These are phyloP conservation scores for Arge pagana DNA, from an alignment of 2,888 invertebrate species.

Conservation along the genomic window DNA sequence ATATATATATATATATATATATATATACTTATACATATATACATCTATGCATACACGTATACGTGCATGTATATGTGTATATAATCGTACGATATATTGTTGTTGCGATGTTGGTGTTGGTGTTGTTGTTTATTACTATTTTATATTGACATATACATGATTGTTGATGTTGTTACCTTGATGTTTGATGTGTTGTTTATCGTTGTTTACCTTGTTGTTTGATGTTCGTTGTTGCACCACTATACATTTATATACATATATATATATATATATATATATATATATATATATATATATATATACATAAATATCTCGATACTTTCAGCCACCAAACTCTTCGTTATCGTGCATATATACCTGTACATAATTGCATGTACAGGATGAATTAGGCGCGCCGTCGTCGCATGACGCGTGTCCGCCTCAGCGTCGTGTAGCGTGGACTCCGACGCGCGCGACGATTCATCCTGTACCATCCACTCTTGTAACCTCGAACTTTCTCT, in stretches of 20 bases:
- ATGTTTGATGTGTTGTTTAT: conserved; percentile 58
- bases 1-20: conserved; percentile 25
- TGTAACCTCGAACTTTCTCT: too few species aligned
- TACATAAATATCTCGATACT: conserved; percentile 42
- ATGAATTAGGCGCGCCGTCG: too few species aligned
- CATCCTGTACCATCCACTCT: too few species aligned
- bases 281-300: conserved; percentile 38
- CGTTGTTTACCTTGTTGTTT: conserved; percentile 56
- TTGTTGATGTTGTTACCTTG: conserved; percentile 40
- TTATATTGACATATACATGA: conserved; percentile 22
- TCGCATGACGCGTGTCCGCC: too few species aligned
- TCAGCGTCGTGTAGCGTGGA: too few species aligned
- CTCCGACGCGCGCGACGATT: too few species aligned
- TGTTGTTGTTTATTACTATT: conserved; percentile 36
- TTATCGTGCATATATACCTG: conserved; percentile 45
- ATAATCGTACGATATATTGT: conserved; percentile 39
- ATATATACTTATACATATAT: conserved; percentile 6
- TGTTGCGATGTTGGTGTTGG: conserved; percentile 57
- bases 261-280: conserved; percentile 21
- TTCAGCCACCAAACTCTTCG: conserved; percentile 39
- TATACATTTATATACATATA: conserved; percentile 26
- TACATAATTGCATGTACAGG: too few species aligned
- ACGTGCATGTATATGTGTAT: conserved; percentile 27
- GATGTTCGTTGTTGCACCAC: conserved; percentile 57
- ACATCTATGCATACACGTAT: too few species aligned